phyloP scores from a whole-genome alignment of 1,140 invertebrate species.

The Drosophila kikkawai region DNA sequence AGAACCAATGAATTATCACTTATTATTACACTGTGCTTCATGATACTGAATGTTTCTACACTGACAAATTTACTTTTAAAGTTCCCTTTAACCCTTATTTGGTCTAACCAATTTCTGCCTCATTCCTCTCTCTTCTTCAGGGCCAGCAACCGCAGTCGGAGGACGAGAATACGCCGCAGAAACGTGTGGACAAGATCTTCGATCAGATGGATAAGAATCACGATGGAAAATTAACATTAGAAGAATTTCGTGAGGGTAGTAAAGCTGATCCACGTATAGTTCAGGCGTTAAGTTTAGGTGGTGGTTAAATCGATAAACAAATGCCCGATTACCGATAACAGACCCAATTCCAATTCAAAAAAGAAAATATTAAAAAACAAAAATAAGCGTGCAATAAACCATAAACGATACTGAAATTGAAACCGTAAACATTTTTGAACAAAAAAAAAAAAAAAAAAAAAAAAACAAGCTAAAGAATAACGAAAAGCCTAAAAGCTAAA shows the following conservation, averaged over 20 bases:
- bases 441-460: not conserved
- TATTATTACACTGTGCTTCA: not conserved
- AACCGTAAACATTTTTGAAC: constrained; percentile 25
- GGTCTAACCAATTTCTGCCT: not conserved
- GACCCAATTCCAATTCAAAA: constrained; percentile 26
- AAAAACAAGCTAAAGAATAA: constrained; percentile 11
- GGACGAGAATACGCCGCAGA: constrained; percentile 97
- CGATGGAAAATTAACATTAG: constrained; percentile 97
- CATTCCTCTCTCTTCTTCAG: constrained; percentile 84
- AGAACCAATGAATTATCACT: not conserved
- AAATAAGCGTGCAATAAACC: constrained; percentile 41
- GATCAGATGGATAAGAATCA: constrained; percentile 99
- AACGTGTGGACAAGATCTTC: constrained; percentile 98
- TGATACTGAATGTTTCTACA: not conserved
- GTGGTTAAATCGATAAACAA: constrained; percentile 87
- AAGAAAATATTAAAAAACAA: not conserved
- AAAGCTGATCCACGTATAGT: constrained; percentile 99
- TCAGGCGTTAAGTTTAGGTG: constrained; percentile 94
- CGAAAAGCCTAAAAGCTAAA: constrained; percentile 9
- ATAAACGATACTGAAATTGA: constrained; percentile 1
- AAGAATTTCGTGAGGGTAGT: constrained; percentile 99
- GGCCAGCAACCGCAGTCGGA: constrained; percentile 95
- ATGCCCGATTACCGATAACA: constrained; percentile 27
- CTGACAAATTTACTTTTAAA: not conserved
- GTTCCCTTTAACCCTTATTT: not conserved